Evolutionary conservation across 1,140 invertebrate genomes (phyloP).

Genomic region (Meloidogyne floridensis): DNA sequence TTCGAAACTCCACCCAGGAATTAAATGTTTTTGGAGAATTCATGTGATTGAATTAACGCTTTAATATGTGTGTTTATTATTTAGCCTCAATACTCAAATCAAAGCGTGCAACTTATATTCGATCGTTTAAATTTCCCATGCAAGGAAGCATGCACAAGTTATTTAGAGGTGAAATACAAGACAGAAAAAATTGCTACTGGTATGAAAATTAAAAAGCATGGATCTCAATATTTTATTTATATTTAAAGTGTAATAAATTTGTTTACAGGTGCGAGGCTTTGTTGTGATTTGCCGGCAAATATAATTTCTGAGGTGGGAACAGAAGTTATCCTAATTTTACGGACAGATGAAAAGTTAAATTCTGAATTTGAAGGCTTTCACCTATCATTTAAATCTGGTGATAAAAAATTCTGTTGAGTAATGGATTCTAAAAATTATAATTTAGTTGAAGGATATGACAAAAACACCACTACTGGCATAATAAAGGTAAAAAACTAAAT

Average conservation of each 20-base stretch:
- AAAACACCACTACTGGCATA: constrained; percentile 4
- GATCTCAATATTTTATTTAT: too few species aligned
- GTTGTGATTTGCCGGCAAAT: constrained; percentile 45
- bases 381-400: constrained; percentile 46
- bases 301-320: constrained; percentile 54
- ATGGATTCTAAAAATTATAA: too few species aligned
- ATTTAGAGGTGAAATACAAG: constrained; percentile 57
- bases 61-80: background rate
- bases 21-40: constrained; percentile 57
- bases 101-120: constrained; percentile 51
- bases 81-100: constrained; percentile 41
- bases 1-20: constrained; percentile 24
- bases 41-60: constrained; percentile 18
- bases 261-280: constrained; percentile 52
- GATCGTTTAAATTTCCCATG: constrained; percentile 55
- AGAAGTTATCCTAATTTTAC: constrained; percentile 54
- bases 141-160: constrained; percentile 54
- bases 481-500: background rate
- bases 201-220: constrained; percentile 10
- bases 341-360: constrained; percentile 37
- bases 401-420: background rate
- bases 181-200: constrained; percentile 54
- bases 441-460: background rate
- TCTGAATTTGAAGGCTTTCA: constrained; percentile 54
- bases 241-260: too few species aligned